Conservation (phyloP, 2,797 vertebrate species). For the Aeoliscus strigatus region DNA sequence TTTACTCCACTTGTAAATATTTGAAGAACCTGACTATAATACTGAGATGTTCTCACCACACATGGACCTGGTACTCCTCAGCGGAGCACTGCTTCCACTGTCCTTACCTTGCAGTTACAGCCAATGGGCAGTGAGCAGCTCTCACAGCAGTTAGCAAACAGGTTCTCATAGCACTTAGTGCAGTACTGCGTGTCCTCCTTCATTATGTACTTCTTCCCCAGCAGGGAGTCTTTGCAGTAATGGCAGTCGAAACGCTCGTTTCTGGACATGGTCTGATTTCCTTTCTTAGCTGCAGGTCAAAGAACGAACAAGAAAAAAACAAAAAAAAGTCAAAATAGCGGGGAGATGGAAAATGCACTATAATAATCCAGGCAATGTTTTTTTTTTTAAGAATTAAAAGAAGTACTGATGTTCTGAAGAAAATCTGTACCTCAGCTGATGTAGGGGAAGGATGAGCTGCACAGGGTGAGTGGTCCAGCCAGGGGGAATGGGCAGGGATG, state of each 20-base stretch:
- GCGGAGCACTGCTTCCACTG: background rate
- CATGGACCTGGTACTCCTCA: background rate
- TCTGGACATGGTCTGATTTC: constrained; percentile 74
- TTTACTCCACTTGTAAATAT: constrained; percentile 1
- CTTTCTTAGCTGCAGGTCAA: constrained; percentile 54
- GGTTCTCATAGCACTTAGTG: constrained; percentile 85
- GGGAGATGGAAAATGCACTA: constrained; percentile 12
- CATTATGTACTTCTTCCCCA: constrained; percentile 87
- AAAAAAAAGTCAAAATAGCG: constrained; percentile 17
- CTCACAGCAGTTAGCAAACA: constrained; percentile 89
- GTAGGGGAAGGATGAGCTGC: constrained; percentile 41
- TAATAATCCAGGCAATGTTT: constrained; percentile 24
- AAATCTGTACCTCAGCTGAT: constrained; percentile 42
- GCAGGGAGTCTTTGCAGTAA: constrained; percentile 87
- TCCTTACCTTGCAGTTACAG: constrained; percentile 85
- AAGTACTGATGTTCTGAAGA: constrained; percentile 9
- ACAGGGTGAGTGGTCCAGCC: constrained; percentile 31
- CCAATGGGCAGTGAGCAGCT: constrained; percentile 84
- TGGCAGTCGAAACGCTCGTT: constrained; percentile 79
- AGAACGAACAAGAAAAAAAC: constrained; percentile 33
- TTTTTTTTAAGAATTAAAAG: constrained; percentile 17
- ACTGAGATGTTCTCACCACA: too few species aligned
- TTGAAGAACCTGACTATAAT: too few species aligned
- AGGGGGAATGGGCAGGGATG: constrained; percentile 43
- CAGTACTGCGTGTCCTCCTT: constrained; percentile 89